Conservation (phyloP, 2,888 invertebrate genomes). For the Polyommatus iphigenia region DNA sequence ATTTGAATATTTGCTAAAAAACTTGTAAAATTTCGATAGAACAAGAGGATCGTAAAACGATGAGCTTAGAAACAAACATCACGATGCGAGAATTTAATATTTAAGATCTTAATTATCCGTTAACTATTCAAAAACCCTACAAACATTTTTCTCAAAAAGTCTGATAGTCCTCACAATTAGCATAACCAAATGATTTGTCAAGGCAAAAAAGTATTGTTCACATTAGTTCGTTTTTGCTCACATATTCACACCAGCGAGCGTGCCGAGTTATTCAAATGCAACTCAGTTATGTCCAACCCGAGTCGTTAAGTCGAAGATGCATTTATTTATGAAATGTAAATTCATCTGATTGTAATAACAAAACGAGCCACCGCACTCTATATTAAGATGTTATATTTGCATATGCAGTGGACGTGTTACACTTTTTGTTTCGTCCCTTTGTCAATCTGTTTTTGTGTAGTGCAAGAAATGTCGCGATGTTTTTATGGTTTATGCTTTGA, state of each 20-base stretch:
- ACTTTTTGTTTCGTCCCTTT: conserved; percentile 49
- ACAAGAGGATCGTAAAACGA: too few species aligned
- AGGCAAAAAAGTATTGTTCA: conserved; percentile 7
- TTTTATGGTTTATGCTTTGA: neutral
- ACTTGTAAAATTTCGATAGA: too few species aligned
- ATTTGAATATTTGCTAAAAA: too few species aligned
- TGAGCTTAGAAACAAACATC: too few species aligned
- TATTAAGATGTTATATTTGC: conserved; percentile 81
- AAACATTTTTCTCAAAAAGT: neutral
- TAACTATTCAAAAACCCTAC: neutral
- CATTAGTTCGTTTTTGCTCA: conserved; percentile 11
- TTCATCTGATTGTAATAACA: conserved; percentile 80
- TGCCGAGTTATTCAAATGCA: conserved; percentile 68
- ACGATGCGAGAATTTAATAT: too few species aligned
- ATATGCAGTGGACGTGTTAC: conserved; percentile 64
- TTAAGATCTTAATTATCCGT: too few species aligned
- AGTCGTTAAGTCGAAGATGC: conserved; percentile 72
- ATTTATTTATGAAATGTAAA: conserved; percentile 82
- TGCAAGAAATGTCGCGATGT: neutral
- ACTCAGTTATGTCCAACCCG: conserved; percentile 57
- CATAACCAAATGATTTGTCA: neutral
- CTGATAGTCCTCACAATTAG: neutral
- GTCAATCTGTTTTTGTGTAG: conserved; percentile 39
- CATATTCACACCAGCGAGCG: conserved; percentile 59
- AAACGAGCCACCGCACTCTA: conserved; percentile 75